Evolutionary conservation across 2,888 invertebrate species (phyloP), one percentile per base, ranked within the genome.

Genomic region (Dryococelus australis): DNA sequence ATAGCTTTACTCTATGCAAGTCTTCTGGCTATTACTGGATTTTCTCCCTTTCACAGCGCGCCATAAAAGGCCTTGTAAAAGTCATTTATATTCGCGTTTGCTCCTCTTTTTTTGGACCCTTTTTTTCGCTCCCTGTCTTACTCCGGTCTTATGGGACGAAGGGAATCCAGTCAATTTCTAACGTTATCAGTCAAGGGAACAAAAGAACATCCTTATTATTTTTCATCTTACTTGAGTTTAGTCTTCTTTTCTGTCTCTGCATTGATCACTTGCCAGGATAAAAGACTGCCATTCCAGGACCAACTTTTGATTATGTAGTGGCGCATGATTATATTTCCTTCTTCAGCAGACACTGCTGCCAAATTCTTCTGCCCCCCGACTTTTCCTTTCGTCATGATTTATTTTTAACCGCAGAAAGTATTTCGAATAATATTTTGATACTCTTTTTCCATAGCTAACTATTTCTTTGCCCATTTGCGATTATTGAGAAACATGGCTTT

Each of bases 101-200:
- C 83, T 43, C 83, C 26, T 80, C 26, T 83, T 83, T 83, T 83
- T 65, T 65, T 8, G 2, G 16, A 1, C 0, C 16, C n/a, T 65
- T 65, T 65, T 65, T 65, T 65, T 3, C 65, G 47, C 47, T 65
- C 65, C n/a, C n/a, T 65, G 65, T 65, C 65, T 47, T 65, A 24
- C 65, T 65, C 65, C 65, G 24, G 65, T 65, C 20, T 65, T 65
- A 65, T 65, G 65, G n/a, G 65, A 65, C 65, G 83, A 43, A 27
- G 83, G 43, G 83, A 83, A 83, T 83, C 83, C 28, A 83, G 83
- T 83, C 83, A 83, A 83, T 83, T 83, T 83, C 43, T 35, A 83
- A 83, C 83, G 83, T 83, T 28, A 83, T 83, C 28, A 28, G 43
- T 83, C 83, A 43, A 65, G 65, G 24, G 65, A n/a, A 65, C 65